Percentiles rank a stretch among this genome's conserved stretches.
phyloP scores from a whole-genome alignment of 92 coral and sea anemone species.

The Palythoa caribaeorum region DNA sequence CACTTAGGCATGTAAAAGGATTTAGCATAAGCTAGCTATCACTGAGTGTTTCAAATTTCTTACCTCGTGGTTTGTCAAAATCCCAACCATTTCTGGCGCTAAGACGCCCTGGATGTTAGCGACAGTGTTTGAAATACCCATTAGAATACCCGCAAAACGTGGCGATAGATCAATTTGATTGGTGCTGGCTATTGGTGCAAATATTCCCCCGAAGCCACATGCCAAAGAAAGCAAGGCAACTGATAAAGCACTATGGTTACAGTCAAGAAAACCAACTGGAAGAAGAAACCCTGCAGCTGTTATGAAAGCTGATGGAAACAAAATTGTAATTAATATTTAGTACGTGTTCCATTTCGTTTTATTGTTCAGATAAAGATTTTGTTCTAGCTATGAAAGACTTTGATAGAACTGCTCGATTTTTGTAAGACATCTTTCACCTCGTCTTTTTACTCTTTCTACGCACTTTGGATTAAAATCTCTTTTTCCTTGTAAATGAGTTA shows the following conservation, averaged over 20 bases:
- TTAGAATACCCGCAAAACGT: conserved; percentile 64
- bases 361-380: not conserved
- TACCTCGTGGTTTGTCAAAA: conserved; percentile 65
- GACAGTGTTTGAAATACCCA: conserved; percentile 57
- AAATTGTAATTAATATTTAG: not conserved
- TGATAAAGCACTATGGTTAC: conserved; percentile 46
- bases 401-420: too few relatives aligned
- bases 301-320: conserved; percentile 47
- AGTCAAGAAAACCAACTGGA: conserved; percentile 70
- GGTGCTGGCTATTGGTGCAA: conserved; percentile 52
- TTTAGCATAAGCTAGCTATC: too few relatives aligned
- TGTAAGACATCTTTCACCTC: too few relatives aligned
- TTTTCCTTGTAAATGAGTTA: too few relatives aligned
- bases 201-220: conserved; percentile 61
- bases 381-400: too few relatives aligned
- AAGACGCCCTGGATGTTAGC: conserved; percentile 63
- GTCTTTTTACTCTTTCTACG: too few relatives aligned
- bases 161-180: conserved; percentile 68
- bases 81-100: conserved; percentile 61
- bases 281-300: conserved; percentile 54
- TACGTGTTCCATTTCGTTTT: not conserved
- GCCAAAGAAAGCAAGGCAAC: conserved; percentile 62
- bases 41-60: not conserved
- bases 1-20: too few relatives aligned
- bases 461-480: too few relatives aligned